Percentiles rank a stretch among this genome's conserved stretches.
These are phyloP conservation scores for Bombus turneri DNA, from an alignment of 1,140 invertebrate species.

Conservation along the genomic window DNA sequence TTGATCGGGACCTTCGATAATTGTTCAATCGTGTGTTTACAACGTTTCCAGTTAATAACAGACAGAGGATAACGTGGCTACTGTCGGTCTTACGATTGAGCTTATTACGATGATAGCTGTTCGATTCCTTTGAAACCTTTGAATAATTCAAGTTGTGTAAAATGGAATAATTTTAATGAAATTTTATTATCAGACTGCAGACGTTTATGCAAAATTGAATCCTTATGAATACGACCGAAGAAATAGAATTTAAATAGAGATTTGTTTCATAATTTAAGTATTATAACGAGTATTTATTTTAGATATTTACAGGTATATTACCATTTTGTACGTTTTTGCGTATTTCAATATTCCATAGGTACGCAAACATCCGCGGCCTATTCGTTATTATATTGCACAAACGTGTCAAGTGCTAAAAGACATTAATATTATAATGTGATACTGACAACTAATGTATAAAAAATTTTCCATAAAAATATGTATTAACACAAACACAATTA, in stretches of 20 bases:
- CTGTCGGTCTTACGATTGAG: background rate
- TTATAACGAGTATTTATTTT: background rate
- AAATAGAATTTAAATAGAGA: background rate
- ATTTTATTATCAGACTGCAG: background rate
- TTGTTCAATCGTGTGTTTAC: slow-evolving; percentile 55
- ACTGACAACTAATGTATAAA: background rate
- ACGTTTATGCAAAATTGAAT: background rate
- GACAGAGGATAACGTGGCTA: background rate
- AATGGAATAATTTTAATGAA: background rate
- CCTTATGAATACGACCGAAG: background rate
- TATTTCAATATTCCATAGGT: background rate
- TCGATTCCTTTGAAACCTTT: background rate
- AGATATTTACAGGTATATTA: too few species aligned
- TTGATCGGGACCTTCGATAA: slow-evolving; percentile 54
- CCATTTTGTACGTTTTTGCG: too few species aligned
- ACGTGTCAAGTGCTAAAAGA: background rate
- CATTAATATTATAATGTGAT: background rate
- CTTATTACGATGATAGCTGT: background rate
- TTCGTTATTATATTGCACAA: background rate
- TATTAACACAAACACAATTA: background rate
- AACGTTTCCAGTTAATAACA: slow-evolving; percentile 41
- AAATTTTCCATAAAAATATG: background rate
- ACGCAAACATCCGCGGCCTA: background rate
- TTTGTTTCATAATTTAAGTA: background rate
- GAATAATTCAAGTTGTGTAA: background rate